Base-by-base conservation (phyloP, 2,113 vertebrate genomes). In the Cynocephalus volans region DNA sequence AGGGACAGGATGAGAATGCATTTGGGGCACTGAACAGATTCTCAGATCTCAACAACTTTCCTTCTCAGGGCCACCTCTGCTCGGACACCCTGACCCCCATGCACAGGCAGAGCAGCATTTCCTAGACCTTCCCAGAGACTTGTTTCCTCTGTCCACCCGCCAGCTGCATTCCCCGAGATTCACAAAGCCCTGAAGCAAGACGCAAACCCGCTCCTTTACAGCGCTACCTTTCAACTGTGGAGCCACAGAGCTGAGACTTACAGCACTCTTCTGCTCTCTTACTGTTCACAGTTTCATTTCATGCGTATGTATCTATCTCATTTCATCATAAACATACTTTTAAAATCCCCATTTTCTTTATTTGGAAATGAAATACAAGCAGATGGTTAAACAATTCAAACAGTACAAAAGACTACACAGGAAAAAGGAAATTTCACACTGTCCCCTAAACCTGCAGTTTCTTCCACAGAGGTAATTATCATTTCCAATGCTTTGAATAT, bases 131-230 rank as follows among this genome's bases (percentile, higher is more conserved):
- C 21, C 52, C 24, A 14, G 45, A 54, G 28, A 9, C 76, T 24
- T 1, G 12, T 65, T 65, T 86, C 11, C 70, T 90, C 36, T 2
- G 4, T 41, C 18, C 2, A 6, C 81, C 10, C 15, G 7, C 14
- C n/a, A n/a, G 56, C 82, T 1, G 0, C 0, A 28, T 8, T 1
- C 26, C 21, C 23, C 21, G 50, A 18, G 14, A 76, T 12, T 17
- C 12, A 28, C 92, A n/a, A 56, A 3, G 21, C 54, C 58, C 70
- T 24, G 23, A 26, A 36, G 48, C 50, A 58, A 62, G 65, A 76
- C 5, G 1, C 13, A 17, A 67, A 45, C n/a, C 18, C 5, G 28
- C 31, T 10, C 15, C 31, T 45, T 41, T 54, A 14, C 8, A 54
- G 79, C 5, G 3, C 3, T 52, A 21, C 18, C 28, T 24, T 18